Percentiles rank a stretch among this genome's conserved stretches.
These are phyloP conservation scores for Heliconius himera DNA, from an alignment of 1,140 invertebrate species.

Conservation along the genomic window DNA sequence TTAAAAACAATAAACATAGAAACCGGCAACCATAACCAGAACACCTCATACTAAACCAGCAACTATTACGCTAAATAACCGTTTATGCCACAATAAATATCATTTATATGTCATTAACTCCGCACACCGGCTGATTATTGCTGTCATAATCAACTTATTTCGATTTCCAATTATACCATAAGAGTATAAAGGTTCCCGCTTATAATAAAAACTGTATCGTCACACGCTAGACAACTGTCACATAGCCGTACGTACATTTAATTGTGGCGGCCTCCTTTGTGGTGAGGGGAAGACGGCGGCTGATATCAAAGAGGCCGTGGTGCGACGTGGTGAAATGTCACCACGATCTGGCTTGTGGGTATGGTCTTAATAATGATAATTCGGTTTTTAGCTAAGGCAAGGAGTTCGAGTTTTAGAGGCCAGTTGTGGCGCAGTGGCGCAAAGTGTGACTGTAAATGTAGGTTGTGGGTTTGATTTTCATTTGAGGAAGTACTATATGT, in stretches of 20 bases:
- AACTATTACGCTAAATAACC: conserved; percentile 13
- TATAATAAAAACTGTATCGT: conserved; percentile 43
- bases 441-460: no score
- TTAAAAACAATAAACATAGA: background rate
- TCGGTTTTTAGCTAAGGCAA: conserved; percentile 20
- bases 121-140: conserved; percentile 32
- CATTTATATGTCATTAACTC: conserved; percentile 35
- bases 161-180: conserved; percentile 43
- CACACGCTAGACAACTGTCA: conserved; percentile 53
- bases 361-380: conserved; percentile 38
- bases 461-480: no score
- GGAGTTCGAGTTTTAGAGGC: no score
- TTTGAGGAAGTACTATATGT: no score
- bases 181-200: conserved; percentile 36
- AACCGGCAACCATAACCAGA: background rate
- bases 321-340: conserved; percentile 71
- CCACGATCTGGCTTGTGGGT: conserved; percentile 63
- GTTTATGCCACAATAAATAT: conserved; percentile 25
- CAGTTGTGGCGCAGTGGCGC: no score
- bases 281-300: conserved; percentile 55
- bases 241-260: conserved; percentile 74
- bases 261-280: conserved; percentile 69
- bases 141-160: conserved; percentile 45
- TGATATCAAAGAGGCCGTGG: conserved; percentile 54
- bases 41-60: conserved; percentile 17